These are phyloP conservation scores for Leptogaster cylindrica DNA, from an alignment of 2,888 invertebrate genomes.

Conservation along the genomic window DNA sequence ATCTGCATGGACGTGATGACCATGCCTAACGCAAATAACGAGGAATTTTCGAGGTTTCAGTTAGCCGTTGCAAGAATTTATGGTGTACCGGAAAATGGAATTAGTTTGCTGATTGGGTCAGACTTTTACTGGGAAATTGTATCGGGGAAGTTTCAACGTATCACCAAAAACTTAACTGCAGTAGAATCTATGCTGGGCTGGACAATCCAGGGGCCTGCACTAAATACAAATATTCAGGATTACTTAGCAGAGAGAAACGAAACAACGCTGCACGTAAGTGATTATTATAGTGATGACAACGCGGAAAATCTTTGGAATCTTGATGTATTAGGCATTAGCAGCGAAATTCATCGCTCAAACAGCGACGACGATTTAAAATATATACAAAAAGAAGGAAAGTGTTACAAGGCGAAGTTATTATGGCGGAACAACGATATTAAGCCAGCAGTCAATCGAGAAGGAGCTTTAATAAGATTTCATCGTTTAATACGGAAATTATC, in stretches of 20 bases:
- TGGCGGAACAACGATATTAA: not conserved
- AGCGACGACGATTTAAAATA: not conserved
- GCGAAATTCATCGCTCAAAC: not conserved
- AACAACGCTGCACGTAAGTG: not conserved
- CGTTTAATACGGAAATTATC: not conserved
- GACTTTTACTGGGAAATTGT: constrained; percentile 42
- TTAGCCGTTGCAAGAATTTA: constrained; percentile 13
- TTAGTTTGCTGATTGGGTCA: constrained; percentile 27
- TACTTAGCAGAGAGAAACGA: not conserved
- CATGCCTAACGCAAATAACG: not conserved
- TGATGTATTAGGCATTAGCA: not conserved
- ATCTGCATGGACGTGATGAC: constrained; percentile 20
- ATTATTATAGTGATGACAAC: not conserved
- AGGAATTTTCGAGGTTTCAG: not conserved
- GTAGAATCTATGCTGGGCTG: constrained; percentile 38
- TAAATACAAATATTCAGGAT: not conserved
- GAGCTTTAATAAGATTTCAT: not conserved
- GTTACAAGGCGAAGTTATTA: not conserved
- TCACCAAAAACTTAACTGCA: constrained; percentile 30
- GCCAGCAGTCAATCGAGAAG: not conserved
- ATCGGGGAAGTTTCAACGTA: constrained; percentile 32
- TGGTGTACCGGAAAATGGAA: constrained; percentile 14
- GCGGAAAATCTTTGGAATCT: not conserved
- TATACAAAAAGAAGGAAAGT: not conserved
- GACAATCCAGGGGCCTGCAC: constrained; percentile 41